Conservation (phyloP, 2,797 vertebrate species). For the Cyprinodon diabolis region DNA sequence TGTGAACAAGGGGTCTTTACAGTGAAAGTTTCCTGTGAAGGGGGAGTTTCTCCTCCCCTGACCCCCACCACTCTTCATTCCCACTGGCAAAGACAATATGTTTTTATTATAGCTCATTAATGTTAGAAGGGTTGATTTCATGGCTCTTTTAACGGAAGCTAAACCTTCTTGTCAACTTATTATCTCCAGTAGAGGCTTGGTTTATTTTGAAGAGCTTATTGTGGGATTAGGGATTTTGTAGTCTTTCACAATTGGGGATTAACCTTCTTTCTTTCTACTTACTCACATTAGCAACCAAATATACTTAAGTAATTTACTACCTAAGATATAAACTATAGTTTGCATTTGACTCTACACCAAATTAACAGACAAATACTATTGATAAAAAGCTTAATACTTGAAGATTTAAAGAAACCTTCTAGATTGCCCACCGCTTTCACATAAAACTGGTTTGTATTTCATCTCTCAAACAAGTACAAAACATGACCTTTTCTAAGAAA, state of each 20-base stretch:
- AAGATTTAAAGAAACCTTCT: too few relatives aligned
- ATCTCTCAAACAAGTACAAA: background rate
- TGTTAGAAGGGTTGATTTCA: slow-evolving; percentile 71
- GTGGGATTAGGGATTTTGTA: slow-evolving; percentile 58
- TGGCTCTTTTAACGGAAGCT: slow-evolving; percentile 60
- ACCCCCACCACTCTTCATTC: slow-evolving; percentile 38
- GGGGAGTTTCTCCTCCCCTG: slow-evolving; percentile 26
- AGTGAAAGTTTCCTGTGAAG: slow-evolving; percentile 81
- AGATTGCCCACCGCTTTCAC: background rate
- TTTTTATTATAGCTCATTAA: slow-evolving; percentile 80
- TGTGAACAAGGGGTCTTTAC: slow-evolving; percentile 62
- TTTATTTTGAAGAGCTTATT: slow-evolving; percentile 70
- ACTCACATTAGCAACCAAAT: slow-evolving; percentile 71
- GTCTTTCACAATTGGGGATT: slow-evolving; percentile 35
- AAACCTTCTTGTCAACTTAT: slow-evolving; percentile 55
- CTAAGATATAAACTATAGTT: slow-evolving; percentile 48
- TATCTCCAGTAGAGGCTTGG: slow-evolving; percentile 58
- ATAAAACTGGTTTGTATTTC: background rate
- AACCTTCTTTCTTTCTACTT: slow-evolving; percentile 43
- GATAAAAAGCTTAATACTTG: background rate
- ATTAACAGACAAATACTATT: background rate
- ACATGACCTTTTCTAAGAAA: background rate
- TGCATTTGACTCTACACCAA: slow-evolving; percentile 39
- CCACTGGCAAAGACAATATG: slow-evolving; percentile 67
- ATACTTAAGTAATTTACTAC: slow-evolving; percentile 43